phyloP scores from a whole-genome alignment of 35 echinoderm and acorn worm genomes.

The Apostichopus californicus region DNA sequence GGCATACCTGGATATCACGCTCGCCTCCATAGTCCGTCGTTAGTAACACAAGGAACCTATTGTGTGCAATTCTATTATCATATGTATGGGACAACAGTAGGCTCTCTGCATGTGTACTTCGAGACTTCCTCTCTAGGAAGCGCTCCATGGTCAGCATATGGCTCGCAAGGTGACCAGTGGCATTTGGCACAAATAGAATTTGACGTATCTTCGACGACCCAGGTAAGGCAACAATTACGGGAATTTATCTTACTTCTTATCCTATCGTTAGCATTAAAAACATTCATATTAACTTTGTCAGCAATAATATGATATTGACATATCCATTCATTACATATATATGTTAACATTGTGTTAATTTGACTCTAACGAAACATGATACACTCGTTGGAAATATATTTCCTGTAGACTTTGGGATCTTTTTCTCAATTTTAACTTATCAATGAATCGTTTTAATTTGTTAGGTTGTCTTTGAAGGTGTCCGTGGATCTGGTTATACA shows the following conservation, averaged over 20 bases:
- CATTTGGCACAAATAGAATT: slow-evolving; percentile 38
- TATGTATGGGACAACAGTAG: slow-evolving; percentile 64
- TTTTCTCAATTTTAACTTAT: too few species aligned
- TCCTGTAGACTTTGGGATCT: too few species aligned
- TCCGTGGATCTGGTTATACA: slow-evolving; percentile 48
- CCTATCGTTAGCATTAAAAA: neutral
- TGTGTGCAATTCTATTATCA: slow-evolving; percentile 72
- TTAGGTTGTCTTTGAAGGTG: slow-evolving; percentile 72
- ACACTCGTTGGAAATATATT: too few species aligned
- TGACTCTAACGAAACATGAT: neutral
- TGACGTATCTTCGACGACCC: neutral
- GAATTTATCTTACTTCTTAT: neutral
- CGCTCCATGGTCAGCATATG: slow-evolving; percentile 46
- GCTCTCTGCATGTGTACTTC: slow-evolving; percentile 49
- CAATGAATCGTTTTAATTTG: too few species aligned
- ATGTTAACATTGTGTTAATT: neutral
- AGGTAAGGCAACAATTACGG: neutral
- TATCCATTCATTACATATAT: neutral
- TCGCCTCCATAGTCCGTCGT: slow-evolving; percentile 58
- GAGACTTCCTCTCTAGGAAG: neutral
- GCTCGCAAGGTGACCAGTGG: slow-evolving; percentile 77
- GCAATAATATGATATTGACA: neutral
- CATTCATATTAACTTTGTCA: neutral
- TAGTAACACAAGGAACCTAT: neutral
- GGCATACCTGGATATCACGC: slow-evolving; percentile 32